phyloP scores from a whole-genome alignment of 37 sponge, comb jelly and placozoan genomes.

The Oscarella lobularis region DNA sequence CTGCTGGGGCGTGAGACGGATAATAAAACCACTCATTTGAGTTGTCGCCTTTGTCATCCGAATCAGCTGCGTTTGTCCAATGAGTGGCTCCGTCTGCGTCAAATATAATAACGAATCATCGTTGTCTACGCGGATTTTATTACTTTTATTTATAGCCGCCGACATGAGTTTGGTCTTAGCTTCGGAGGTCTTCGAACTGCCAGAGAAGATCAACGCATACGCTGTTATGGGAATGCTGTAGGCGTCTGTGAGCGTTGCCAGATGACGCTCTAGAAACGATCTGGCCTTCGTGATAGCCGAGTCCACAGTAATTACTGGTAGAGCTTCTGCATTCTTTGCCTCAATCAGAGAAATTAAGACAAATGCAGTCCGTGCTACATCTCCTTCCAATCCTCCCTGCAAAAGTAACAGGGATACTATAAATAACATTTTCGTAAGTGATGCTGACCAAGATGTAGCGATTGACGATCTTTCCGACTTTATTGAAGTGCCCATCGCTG shows the following conservation, averaged over 20 bases:
- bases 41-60: background rate
- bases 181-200: background rate
- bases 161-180: background rate
- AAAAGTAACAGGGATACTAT: background rate
- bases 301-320: background rate
- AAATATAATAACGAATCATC: background rate
- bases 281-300: background rate
- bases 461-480: background rate
- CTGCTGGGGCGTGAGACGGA: background rate
- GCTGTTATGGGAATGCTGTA: background rate
- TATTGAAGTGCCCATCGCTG: background rate
- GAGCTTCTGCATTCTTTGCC: background rate
- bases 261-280: background rate
- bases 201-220: constrained; percentile 1
- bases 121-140: background rate
- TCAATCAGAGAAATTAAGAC: background rate
- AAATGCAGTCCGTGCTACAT: background rate
- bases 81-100: background rate
- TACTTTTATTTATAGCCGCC: background rate
- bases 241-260: background rate
- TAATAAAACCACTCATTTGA: background rate
- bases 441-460: background rate
- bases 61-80: background rate
- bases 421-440: no score
- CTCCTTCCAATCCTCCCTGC: background rate